These are phyloP conservation scores for Pagrus major DNA, from an alignment of 2,113 vertebrate genomes.

Conservation along the genomic window DNA sequence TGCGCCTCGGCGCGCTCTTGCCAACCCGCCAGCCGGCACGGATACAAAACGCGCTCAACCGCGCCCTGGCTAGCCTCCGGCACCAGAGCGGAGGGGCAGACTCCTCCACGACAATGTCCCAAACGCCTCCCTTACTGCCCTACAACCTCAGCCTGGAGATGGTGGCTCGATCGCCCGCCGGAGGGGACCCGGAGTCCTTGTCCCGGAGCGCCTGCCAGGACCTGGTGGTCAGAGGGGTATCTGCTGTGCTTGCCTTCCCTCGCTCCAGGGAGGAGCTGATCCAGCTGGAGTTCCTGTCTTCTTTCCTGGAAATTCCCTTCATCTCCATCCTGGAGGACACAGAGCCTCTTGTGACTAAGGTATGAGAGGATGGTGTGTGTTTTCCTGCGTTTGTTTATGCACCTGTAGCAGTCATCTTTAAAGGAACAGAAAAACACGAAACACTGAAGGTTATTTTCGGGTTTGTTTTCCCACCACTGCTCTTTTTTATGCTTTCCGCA, in stretches of 20 bases:
- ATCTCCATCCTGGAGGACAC: constrained; percentile 90
- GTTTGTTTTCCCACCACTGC: background rate
- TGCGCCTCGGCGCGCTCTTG: constrained; percentile 89
- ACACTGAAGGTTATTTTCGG: background rate
- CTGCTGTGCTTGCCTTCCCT: constrained; percentile 90
- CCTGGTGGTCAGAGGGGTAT: constrained; percentile 88
- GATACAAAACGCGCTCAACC: constrained; percentile 87
- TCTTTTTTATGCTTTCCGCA: background rate
- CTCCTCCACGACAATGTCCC: constrained; percentile 66
- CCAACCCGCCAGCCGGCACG: constrained; percentile 84
- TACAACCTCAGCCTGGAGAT: constrained; percentile 92
- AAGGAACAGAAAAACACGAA: constrained; percentile 3
- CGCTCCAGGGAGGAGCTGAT: constrained; percentile 90
- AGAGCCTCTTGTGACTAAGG: constrained; percentile 89
- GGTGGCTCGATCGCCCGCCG: constrained; percentile 78
- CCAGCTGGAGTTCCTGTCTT: constrained; percentile 93
- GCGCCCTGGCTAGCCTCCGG: constrained; percentile 84
- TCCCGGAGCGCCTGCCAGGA: constrained; percentile 88
- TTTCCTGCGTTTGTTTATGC: background rate
- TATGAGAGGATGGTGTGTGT: constrained; percentile 68
- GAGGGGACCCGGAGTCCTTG: constrained; percentile 89
- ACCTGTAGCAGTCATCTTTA: constrained; percentile 54
- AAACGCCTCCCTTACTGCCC: constrained; percentile 79
- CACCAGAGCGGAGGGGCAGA: constrained; percentile 71
- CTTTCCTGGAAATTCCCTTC: constrained; percentile 91